Conservation (phyloP, 2,888 invertebrate species). For the Dolichomitus sp. region DNA sequence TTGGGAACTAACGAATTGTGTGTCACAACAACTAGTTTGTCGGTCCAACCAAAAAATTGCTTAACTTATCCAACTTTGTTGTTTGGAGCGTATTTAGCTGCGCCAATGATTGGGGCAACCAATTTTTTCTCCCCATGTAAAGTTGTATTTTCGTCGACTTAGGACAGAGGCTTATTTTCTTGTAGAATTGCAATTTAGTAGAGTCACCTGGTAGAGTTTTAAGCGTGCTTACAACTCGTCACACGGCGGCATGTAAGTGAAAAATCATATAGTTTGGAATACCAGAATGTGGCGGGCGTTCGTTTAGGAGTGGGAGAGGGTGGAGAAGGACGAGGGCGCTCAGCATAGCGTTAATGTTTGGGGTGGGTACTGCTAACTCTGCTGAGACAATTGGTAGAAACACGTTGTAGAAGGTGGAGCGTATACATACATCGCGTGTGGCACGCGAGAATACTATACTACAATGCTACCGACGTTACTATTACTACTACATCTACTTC, state of each 20-base stretch:
- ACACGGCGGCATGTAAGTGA: neutral
- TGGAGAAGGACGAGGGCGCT: neutral
- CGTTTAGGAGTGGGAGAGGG: neutral
- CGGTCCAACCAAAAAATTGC: too few relatives aligned
- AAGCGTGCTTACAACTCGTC: neutral
- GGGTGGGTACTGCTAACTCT: slow-evolving; percentile 20
- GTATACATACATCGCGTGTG: neutral
- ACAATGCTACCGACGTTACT: neutral
- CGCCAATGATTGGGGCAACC: too few relatives aligned
- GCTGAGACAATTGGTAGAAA: slow-evolving; percentile 19
- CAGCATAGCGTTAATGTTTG: slow-evolving; percentile 22
- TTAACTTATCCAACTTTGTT: too few relatives aligned
- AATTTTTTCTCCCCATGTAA: too few relatives aligned
- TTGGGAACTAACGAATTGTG: too few relatives aligned
- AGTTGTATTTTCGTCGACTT: too few relatives aligned
- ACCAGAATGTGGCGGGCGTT: neutral
- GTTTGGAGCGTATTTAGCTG: too few relatives aligned
- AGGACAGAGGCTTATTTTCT: too few relatives aligned
- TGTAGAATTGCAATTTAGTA: too few relatives aligned
- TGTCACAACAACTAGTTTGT: too few relatives aligned
- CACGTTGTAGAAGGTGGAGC: slow-evolving; percentile 15
- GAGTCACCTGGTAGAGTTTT: too few relatives aligned
- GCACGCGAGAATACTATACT: neutral
- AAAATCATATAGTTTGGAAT: neutral
- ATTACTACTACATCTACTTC: neutral